A percentile compares a stretch with the other conserved stretches of the same genome.
Conservation (phyloP, 2,113 vertebrate species). For the Catharus bicknelli region DNA sequence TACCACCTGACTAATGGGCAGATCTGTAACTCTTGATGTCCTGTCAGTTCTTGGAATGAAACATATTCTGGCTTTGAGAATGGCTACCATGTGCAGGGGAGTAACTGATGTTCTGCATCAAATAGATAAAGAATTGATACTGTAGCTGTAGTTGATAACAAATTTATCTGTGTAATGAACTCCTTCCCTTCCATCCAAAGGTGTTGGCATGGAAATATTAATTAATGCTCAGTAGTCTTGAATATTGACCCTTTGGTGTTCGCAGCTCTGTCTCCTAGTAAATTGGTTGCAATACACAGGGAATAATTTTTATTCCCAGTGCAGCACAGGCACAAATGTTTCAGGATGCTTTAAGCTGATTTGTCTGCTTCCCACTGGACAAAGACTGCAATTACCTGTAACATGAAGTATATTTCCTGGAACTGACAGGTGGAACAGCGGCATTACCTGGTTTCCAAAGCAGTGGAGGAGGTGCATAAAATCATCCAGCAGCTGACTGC, state of each 20-base stretch:
- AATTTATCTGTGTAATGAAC: not conserved
- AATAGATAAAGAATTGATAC: not conserved
- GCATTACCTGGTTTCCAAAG: constrained; percentile 71
- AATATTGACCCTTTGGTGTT: not conserved
- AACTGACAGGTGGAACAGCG: constrained; percentile 74
- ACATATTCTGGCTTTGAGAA: not conserved
- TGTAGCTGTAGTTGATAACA: not conserved
- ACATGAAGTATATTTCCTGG: not conserved
- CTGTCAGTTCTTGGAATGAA: not conserved
- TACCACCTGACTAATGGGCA: not conserved
- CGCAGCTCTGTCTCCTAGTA: not conserved
- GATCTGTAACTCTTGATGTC: not conserved
- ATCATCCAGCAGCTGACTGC: constrained; percentile 75
- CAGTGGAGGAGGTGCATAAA: constrained; percentile 80
- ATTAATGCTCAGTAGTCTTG: not conserved
- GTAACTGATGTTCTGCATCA: not conserved
- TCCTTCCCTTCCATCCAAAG: not conserved
- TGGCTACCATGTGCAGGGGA: not conserved
- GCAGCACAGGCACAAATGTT: not conserved
- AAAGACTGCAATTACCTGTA: not conserved
- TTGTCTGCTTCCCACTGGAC: not conserved
- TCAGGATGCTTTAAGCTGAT: not conserved
- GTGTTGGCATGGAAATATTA: not conserved
- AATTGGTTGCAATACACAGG: not conserved
- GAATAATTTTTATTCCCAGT: not conserved